Conservation (phyloP, 2,797 vertebrate species). For the Falco rusticolus region DNA sequence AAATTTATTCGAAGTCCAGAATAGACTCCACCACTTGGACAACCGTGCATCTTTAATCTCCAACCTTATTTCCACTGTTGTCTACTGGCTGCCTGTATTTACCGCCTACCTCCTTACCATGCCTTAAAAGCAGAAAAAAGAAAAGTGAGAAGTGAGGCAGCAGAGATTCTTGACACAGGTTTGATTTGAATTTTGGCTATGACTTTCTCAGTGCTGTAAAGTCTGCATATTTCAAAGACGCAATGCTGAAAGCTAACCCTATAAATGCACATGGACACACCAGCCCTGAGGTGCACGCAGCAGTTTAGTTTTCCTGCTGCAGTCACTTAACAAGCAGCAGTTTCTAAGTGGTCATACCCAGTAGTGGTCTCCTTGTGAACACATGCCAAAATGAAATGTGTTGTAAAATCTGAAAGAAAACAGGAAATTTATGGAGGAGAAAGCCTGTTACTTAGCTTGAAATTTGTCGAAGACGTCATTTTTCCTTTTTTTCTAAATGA, state of each 20-base stretch:
- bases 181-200: not conserved
- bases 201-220: not conserved
- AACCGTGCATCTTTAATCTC: not conserved
- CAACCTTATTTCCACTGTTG: not conserved
- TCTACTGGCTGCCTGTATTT: not conserved
- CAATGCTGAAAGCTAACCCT: not conserved
- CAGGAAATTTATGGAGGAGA: not conserved
- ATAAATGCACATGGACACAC: fast-evolving
- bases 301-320: not conserved
- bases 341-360: not conserved
- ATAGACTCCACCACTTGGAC: not conserved
- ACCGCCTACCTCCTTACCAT: not conserved
- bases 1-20: not conserved
- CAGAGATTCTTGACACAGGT: not conserved
- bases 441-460: not conserved
- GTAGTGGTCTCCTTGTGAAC: not conserved
- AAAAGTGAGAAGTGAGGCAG: not conserved
- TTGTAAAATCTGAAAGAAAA: not conserved
- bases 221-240: not conserved
- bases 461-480: not conserved
- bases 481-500: not conserved
- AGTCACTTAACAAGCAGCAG: not conserved
- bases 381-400: not conserved
- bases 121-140: not conserved
- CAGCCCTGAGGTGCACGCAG: not conserved